A percentile compares a stretch with the other conserved stretches of the same genome.
These are phyloP conservation scores for Chelonus insularis DNA, from an alignment of 1,140 invertebrate genomes.

Conservation along the genomic window DNA sequence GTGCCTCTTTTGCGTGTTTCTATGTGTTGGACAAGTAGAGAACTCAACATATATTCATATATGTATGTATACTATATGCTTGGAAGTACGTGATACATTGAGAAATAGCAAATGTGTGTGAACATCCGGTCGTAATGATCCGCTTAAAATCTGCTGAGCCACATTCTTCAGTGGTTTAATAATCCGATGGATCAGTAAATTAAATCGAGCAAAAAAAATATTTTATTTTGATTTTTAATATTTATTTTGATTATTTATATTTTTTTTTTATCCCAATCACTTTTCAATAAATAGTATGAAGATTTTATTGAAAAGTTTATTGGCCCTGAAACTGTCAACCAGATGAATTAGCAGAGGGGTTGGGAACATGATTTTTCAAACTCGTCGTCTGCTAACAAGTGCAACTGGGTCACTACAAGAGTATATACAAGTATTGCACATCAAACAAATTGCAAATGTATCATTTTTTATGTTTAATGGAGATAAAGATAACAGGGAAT, in stretches of 20 bases:
- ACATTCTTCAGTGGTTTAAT: slow-evolving; percentile 1
- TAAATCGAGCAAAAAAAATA: not conserved
- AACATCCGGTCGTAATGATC: slow-evolving; percentile 5
- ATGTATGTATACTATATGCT: not conserved
- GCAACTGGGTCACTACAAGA: slow-evolving; percentile 18
- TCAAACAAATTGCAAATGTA: not conserved
- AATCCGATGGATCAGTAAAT: not conserved
- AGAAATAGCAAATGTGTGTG: not conserved
- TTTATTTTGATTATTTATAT: too few species aligned
- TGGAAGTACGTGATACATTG: not conserved
- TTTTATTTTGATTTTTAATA: too few species aligned
- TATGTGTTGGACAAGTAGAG: not conserved
- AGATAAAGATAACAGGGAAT: too few species aligned
- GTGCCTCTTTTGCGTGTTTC: slow-evolving; percentile 11
- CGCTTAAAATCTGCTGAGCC: not conserved
- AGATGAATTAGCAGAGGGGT: too few species aligned
- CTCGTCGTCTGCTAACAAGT: slow-evolving; percentile 4
- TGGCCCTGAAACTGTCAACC: too few species aligned
- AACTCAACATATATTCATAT: not conserved
- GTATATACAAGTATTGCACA: slow-evolving; percentile 19
- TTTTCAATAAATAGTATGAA: too few species aligned
- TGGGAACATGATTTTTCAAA: not conserved
- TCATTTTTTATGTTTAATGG: not conserved
- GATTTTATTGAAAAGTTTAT: too few species aligned
- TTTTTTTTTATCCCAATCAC: too few species aligned